phyloP scores from a whole-genome alignment of 37 sponge, comb jelly and placozoan genomes.

The Axinella damicornis region DNA sequence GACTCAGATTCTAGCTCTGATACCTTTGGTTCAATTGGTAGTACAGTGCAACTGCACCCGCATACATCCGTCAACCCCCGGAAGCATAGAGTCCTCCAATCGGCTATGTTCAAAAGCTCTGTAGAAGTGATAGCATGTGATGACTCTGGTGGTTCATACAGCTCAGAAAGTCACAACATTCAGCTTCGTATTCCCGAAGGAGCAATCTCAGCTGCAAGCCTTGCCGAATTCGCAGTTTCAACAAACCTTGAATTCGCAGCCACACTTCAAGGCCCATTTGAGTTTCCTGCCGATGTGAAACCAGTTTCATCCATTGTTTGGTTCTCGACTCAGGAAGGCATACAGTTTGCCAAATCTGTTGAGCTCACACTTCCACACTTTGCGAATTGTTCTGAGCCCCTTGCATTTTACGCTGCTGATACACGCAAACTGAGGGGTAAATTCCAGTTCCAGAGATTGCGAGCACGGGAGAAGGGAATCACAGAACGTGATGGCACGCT shows the following conservation, averaged over 20 bases:
- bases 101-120: too few relatives aligned
- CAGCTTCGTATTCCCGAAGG: neutral
- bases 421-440: neutral
- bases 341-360: neutral
- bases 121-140: too few relatives aligned
- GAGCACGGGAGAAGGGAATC: too few relatives aligned
- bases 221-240: neutral
- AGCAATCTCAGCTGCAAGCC: neutral
- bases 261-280: neutral
- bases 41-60: too few relatives aligned
- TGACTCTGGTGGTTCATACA: neutral
- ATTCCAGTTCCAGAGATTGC: too few relatives aligned
- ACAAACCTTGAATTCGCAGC: neutral
- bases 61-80: too few relatives aligned
- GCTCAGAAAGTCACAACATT: neutral
- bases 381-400: too few relatives aligned
- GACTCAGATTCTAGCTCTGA: too few relatives aligned
- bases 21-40: too few relatives aligned
- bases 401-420: neutral
- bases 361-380: neutral
- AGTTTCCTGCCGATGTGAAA: neutral
- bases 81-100: too few relatives aligned
- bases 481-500: too few relatives aligned
- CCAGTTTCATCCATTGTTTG: constrained; percentile 5
- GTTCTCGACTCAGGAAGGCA: neutral